Percentiles rank a stretch among this genome's conserved stretches.
phyloP scores from a whole-genome alignment of 2,888 invertebrate species.

The Prosopocoilus inquinatus region DNA sequence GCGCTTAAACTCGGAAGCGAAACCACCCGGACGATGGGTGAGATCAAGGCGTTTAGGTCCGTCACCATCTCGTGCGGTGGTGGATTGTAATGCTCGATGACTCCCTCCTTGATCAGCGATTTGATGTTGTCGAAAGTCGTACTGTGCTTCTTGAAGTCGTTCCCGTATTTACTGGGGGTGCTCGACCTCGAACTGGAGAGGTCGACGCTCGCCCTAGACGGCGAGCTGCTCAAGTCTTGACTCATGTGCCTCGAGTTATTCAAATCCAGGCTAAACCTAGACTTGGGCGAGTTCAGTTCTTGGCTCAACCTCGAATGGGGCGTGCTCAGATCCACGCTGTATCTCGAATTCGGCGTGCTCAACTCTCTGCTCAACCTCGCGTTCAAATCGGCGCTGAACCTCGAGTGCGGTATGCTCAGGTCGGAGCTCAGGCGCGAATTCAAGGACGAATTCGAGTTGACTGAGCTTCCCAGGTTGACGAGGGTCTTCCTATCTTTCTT shows the following conservation, averaged over 20 bases:
- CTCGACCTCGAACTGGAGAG: slow-evolving; percentile 45
- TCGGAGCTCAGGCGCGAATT: slow-evolving; percentile 65
- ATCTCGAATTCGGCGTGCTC: slow-evolving; percentile 63
- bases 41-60: slow-evolving; percentile 61
- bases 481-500: slow-evolving; percentile 67
- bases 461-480: slow-evolving; percentile 58
- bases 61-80: slow-evolving; percentile 61
- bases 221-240: slow-evolving; percentile 44
- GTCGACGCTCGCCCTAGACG: slow-evolving; percentile 43
- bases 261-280: slow-evolving; percentile 60
- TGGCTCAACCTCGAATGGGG: slow-evolving; percentile 57
- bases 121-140: slow-evolving; percentile 77
- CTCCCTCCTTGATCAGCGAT: slow-evolving; percentile 69
- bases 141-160: slow-evolving; percentile 69
- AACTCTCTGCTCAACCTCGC: slow-evolving; percentile 59
- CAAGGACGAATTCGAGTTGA: slow-evolving; percentile 57
- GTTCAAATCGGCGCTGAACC: slow-evolving; percentile 58
- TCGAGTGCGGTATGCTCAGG: slow-evolving; percentile 59
- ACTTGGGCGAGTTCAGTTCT: slow-evolving; percentile 61
- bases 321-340: slow-evolving; percentile 66
- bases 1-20: slow-evolving; percentile 64
- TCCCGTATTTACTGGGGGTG: slow-evolving; percentile 53
- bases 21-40: slow-evolving; percentile 67
- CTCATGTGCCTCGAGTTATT: slow-evolving; percentile 52
- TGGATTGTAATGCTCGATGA: slow-evolving; percentile 57